A percentile compares a stretch with the other conserved stretches of the same genome.
phyloP scores from a whole-genome alignment of 1,140 invertebrate genomes.

The Papilio polyxenes region DNA sequence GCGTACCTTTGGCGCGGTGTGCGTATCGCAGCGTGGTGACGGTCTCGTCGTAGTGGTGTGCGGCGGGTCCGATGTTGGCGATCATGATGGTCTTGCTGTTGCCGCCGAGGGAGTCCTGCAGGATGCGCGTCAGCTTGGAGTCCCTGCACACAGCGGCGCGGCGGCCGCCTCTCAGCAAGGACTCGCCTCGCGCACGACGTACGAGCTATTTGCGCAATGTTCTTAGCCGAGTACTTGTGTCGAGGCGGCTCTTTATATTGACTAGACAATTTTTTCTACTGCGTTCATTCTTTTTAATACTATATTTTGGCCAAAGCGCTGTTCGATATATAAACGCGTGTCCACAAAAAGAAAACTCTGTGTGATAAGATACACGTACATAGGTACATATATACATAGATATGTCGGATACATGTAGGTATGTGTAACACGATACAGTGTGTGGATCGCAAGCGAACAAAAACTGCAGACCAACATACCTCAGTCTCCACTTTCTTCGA shows the following conservation, averaged over 20 bases:
- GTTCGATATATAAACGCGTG: not conserved
- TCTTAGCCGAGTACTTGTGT: not conserved
- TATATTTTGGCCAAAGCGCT: constrained; percentile 7
- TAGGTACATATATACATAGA: not conserved
- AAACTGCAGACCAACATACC: constrained; percentile 35
- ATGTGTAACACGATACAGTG: constrained; percentile 22
- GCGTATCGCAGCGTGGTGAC: constrained; percentile 96
- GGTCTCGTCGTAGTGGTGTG: constrained; percentile 97
- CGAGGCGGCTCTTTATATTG: not conserved
- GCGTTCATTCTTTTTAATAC: not conserved
- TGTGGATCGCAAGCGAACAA: constrained; percentile 37
- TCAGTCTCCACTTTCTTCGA: constrained; percentile 35
- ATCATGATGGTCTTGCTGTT: constrained; percentile 99
- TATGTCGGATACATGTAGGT: not conserved
- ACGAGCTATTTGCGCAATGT: constrained; percentile 9
- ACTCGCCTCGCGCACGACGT: not conserved
- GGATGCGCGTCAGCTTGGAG: constrained; percentile 94
- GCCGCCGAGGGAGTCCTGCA: constrained; percentile 97
- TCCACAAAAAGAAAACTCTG: constrained; percentile 12
- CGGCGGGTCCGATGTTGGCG: constrained; percentile 97
- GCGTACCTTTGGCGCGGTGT: constrained; percentile 91
- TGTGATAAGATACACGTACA: not conserved
- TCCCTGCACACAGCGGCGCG: constrained; percentile 82
- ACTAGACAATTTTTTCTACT: not conserved
- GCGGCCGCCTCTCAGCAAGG: not conserved